These are phyloP conservation scores for Meteorus sp. DNA, from an alignment of 1,140 invertebrate species.

Conservation along the genomic window DNA sequence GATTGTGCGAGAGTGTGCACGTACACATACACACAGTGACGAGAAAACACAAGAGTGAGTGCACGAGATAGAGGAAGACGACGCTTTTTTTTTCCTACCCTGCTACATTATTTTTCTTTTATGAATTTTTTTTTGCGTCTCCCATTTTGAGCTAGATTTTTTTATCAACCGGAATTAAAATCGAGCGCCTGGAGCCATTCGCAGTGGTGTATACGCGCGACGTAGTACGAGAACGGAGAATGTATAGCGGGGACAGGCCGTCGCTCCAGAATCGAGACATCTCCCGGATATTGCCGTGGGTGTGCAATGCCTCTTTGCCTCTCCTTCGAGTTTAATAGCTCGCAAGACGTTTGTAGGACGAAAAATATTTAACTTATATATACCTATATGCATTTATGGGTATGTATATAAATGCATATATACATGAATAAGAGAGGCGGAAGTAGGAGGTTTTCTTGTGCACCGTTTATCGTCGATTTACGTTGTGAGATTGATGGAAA, in stretches of 20 bases:
- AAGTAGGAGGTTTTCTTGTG: not conserved
- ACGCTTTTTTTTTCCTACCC: too few species aligned
- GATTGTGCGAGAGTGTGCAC: too few species aligned
- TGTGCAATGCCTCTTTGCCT: not conserved
- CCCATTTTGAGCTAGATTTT: too few species aligned
- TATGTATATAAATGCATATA: not conserved
- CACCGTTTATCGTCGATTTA: slow-evolving; percentile 6
- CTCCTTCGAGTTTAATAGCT: not conserved
- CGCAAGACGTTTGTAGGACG: not conserved
- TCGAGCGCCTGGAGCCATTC: too few species aligned
- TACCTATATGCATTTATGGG: not conserved
- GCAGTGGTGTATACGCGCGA: too few species aligned
- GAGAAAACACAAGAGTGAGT: too few species aligned
- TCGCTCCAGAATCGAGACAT: slow-evolving; percentile 1
- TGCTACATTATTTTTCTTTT: too few species aligned
- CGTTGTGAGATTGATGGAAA: not conserved
- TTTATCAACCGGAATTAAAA: too few species aligned
- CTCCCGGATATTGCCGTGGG: not conserved
- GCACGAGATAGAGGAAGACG: too few species aligned
- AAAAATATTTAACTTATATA: not conserved
- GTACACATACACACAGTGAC: too few species aligned
- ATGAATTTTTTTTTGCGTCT: too few species aligned
- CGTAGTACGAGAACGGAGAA: too few species aligned
- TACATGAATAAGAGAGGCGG: not conserved
- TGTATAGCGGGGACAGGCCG: not conserved